Evolutionary conservation across 2,888 invertebrate genomes (phyloP), one percentile per base, ranked within the genome.

Genomic region (Psylliodes chrysocephalus): DNA sequence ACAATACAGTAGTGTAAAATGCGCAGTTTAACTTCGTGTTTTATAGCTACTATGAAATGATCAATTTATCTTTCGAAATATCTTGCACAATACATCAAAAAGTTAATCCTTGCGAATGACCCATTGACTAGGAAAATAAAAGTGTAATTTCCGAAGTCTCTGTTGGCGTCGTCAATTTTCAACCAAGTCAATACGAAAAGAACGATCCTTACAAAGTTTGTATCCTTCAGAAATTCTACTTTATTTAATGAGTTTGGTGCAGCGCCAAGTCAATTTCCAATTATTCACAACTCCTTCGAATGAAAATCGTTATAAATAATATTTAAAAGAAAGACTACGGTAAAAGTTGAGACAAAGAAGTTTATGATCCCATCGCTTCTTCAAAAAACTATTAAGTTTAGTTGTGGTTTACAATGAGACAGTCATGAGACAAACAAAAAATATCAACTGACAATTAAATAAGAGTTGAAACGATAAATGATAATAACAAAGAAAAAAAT

Each of bases 221-320:
- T 59, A 59, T 49, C 40, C 51, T 42, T 63, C 44, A 49, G 38
- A 55, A 35, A 52, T 57, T 25, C 63, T 59, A 52, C 57, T 63
- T 52, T 63, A 63, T 63, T 57, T 63, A 63, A 63, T 55, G 55
- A 60, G 46, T 33, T 60, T 65, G 65, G 60, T 65, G 40, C 12
- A 56, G 54, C 47, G 67, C 63, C 63, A 68, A 63, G 56, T 60
- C 63, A 63, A 56, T 63, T 53, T 59, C 57, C 65, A 65, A 63
- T 68, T 63, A 68, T 61, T 68, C 68, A 62, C 55, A 51, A 35
- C 17, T 55, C 42, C 46, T 56, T 63, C 52, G 30, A 49, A 61
- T 63, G 57, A 61, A 65, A 59, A 65, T 68, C 55, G 33, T 38
- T 30, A 63, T 65, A 65, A 64, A 65, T 64, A 64, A 67, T 63